Evolutionary conservation across 2,888 invertebrate genomes (phyloP), one percentile per base, ranked within the genome.

Genomic region (Acronicta leporina): DNA sequence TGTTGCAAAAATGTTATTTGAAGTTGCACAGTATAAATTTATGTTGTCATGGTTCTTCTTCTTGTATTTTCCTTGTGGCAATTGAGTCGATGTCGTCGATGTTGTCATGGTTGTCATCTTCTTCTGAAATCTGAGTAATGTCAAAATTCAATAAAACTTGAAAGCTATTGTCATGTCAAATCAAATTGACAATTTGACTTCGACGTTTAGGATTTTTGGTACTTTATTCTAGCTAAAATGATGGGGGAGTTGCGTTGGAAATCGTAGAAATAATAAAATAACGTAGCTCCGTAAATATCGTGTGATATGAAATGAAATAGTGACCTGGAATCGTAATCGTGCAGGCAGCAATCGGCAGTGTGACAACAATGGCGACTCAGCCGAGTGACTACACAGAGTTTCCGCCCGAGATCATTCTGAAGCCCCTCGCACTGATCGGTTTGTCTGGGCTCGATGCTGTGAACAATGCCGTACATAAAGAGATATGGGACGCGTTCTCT

Each of bases 401-500:
- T 87, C 99, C 99, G 68, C 91, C 96, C 68, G 98, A 99, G 95
- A 95, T 99, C 65, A 96, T 97, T 82, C 95, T 96, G 75, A 96
- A 97, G 85, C 98, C 99, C 35, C 95, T 97, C 84, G 98, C 98
- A 50, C 94, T 99, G 62, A 96, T 99, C 57, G 98, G 97, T 35
- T 95, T 99, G 54, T 96, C 97, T 68, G 99, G 99, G 14, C 94
- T 99, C 64, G 98, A 99, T 87, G 95, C 97, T 10, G 94, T 96
- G 41, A 97, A 97, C 85, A 98, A 98, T 94, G 96, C 97, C 4
- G 95, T 98, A 44, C 99, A 99, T 89, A 97, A 98, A 86, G 96
- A 97, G 49, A 97, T 99, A 87, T 99, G 98, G 98, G 98, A 99
- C 84, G 97, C 97, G 7, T 98, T 99, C 86, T 97, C 96, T 74